Conservation (phyloP, 2,888 invertebrate species). For the Diogma glabrata region DNA sequence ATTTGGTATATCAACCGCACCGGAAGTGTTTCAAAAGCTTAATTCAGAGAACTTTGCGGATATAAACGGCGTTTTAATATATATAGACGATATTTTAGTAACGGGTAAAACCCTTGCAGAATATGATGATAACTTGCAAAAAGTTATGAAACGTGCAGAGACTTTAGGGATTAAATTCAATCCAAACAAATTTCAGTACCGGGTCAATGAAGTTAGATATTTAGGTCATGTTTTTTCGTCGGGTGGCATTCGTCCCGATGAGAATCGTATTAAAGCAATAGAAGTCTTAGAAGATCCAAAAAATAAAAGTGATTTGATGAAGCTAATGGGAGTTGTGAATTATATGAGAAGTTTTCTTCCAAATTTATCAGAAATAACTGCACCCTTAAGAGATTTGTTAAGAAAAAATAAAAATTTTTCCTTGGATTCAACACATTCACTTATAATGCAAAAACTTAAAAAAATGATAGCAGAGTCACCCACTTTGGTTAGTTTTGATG, state of each 20-base stretch:
- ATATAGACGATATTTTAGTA: constrained; percentile 25
- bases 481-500: no score
- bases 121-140: constrained; percentile 21
- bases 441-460: no score
- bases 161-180: constrained; percentile 25
- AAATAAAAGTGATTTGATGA: no score
- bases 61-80: constrained; percentile 22
- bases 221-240: constrained; percentile 19
- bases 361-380: no score
- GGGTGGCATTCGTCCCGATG: constrained; percentile 11
- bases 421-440: no score
- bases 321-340: no score
- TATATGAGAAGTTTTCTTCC: no score
- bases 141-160: constrained; percentile 21
- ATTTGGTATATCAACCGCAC: constrained; percentile 20
- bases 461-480: no score
- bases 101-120: constrained; percentile 12
- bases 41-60: constrained; percentile 18
- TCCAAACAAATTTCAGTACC: constrained; percentile 23
- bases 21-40: constrained; percentile 20
- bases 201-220: constrained; percentile 21
- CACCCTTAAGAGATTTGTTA: no score
- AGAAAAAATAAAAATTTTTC: no score
- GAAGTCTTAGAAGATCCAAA: no score
- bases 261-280: no score